Percentiles rank a stretch among this genome's conserved stretches.
Conservation (phyloP, 2,888 invertebrate genomes). For the Tryphoninae sp. region DNA sequence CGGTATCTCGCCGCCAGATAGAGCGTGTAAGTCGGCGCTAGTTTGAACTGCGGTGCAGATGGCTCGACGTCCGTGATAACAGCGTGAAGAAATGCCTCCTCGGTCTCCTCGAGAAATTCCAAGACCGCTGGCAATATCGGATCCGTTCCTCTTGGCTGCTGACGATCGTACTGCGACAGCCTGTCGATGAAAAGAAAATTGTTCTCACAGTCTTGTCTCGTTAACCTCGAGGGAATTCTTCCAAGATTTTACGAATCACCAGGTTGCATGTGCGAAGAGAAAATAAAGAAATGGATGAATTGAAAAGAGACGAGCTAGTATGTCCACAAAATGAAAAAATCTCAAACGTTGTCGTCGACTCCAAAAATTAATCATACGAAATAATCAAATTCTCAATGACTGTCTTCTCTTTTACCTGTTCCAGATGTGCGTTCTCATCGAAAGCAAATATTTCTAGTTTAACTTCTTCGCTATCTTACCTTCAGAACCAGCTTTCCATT, state of each 20-base stretch:
- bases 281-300: too few relatives aligned
- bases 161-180: constrained; percentile 82
- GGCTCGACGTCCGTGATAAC: constrained; percentile 95
- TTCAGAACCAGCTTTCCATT: constrained; percentile 3
- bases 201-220: background rate
- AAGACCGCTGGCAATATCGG: constrained; percentile 96
- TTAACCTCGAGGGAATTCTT: background rate
- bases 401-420: background rate
- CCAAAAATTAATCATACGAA: too few relatives aligned
- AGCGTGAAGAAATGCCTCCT: constrained; percentile 94
- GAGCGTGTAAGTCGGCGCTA: constrained; percentile 98
- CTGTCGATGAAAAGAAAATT: constrained; percentile 66
- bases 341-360: too few relatives aligned
- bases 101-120: constrained; percentile 97
- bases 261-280: too few relatives aligned
- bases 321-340: too few relatives aligned
- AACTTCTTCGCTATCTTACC: constrained; percentile 22
- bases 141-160: constrained; percentile 88
- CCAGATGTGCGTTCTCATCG: background rate
- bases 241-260: too few relatives aligned
- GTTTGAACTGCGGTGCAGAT: constrained; percentile 94
- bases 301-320: too few relatives aligned
- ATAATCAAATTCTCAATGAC: background rate
- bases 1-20: constrained; percentile 97
- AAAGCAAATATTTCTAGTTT: background rate